These are phyloP conservation scores for Dastarcus helophoroides DNA, from an alignment of 2,888 invertebrate species.

Conservation along the genomic window DNA sequence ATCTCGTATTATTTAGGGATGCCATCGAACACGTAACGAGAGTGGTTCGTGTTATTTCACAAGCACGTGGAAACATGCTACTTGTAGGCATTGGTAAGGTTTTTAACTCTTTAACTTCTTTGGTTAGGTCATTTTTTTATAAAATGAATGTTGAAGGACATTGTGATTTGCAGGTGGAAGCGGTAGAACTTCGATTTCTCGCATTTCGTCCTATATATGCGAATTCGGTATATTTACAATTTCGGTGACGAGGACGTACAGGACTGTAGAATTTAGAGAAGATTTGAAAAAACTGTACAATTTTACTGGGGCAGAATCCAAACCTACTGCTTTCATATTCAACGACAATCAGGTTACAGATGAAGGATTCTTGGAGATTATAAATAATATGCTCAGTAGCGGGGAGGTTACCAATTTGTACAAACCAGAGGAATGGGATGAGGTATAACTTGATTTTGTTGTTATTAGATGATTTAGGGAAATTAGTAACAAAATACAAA, in stretches of 20 bases:
- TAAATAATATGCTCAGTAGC: constrained; percentile 79
- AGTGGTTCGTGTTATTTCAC: constrained; percentile 72
- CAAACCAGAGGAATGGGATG: constrained; percentile 80
- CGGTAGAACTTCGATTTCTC: constrained; percentile 69
- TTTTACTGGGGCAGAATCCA: constrained; percentile 61
- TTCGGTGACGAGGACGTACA: constrained; percentile 68
- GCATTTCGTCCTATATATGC: constrained; percentile 68
- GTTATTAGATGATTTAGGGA: too few species aligned
- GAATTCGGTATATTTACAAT: constrained; percentile 69
- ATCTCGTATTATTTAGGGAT: constrained; percentile 75
- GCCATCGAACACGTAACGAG: constrained; percentile 78
- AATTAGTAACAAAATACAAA: too few species aligned
- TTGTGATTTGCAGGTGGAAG: constrained; percentile 63
- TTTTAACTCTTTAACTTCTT: too few species aligned
- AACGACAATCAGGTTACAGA: constrained; percentile 77
- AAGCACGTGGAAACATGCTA: constrained; percentile 71
- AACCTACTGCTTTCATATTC: constrained; percentile 70
- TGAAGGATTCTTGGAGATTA: constrained; percentile 75
- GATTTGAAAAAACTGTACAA: constrained; percentile 69
- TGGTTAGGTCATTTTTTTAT: too few species aligned
- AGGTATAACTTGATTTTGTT: too few species aligned
- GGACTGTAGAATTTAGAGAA: constrained; percentile 64
- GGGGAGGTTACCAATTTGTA: constrained; percentile 81
- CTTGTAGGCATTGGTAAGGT: constrained; percentile 64
- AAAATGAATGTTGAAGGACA: too few species aligned